Evolutionary conservation across 2,113 vertebrate species (phyloP).

Genomic region (Bos taurus): DNA sequence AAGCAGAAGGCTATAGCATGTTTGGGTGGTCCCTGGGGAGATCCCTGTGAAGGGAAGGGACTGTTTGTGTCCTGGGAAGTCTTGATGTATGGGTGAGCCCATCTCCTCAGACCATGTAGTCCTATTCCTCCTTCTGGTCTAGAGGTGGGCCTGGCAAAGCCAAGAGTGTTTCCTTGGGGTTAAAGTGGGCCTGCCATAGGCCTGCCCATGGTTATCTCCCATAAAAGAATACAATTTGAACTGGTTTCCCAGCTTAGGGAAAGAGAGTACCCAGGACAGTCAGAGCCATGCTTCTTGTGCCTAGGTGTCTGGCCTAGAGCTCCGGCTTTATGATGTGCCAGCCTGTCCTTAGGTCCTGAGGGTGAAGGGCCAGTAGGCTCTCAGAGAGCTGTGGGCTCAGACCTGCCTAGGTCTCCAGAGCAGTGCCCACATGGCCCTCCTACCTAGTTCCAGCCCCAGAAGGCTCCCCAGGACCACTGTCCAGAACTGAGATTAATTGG

Average conservation of each 20-base stretch:
- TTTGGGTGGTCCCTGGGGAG: neutral
- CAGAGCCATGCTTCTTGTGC: neutral
- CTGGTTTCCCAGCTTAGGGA: neutral
- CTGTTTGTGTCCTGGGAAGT: neutral
- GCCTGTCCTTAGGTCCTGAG: neutral
- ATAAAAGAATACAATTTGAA: neutral
- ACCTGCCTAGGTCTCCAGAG: neutral
- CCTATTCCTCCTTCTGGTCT: neutral
- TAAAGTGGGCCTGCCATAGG: neutral
- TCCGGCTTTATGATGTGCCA: neutral
- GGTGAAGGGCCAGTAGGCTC: neutral
- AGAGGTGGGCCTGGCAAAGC: neutral
- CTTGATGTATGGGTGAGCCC: neutral
- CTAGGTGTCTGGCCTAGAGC: neutral
- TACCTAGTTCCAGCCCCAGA: neutral
- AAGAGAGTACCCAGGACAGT: neutral
- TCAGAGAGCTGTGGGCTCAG: neutral
- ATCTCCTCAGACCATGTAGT: neutral
- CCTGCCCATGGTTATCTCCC: neutral
- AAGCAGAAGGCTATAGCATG: neutral
- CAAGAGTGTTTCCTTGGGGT: neutral
- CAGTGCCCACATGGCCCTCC: neutral
- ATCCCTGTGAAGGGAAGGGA: neutral
- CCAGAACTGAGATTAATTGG: neutral
- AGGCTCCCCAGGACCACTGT: neutral